Conservation (phyloP, 2,797 vertebrate genomes). For the Aselliscus stoliczkanus region DNA sequence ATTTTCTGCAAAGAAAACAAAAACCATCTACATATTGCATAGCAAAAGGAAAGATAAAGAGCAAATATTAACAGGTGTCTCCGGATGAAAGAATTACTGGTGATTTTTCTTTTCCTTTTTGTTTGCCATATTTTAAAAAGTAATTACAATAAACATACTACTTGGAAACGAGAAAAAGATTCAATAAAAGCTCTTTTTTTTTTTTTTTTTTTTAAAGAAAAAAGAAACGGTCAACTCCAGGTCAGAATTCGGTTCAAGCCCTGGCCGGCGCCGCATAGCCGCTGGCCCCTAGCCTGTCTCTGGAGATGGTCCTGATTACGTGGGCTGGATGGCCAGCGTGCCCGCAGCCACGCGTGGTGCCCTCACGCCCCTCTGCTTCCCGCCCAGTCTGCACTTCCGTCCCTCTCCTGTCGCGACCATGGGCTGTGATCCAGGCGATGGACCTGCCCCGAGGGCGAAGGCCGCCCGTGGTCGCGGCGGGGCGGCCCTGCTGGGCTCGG, state of each 20-base stretch:
- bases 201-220: background rate
- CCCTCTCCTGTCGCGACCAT: background rate
- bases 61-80: background rate
- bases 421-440: background rate
- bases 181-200: background rate
- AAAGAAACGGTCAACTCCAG: background rate
- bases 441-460: background rate
- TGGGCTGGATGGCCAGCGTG: background rate
- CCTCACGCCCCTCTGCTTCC: background rate
- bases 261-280: background rate
- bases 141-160: background rate
- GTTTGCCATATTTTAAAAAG: background rate
- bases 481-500: background rate
- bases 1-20: background rate
- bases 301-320: background rate
- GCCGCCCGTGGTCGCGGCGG: background rate
- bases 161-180: background rate
- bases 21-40: background rate
- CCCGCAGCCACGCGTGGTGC: background rate
- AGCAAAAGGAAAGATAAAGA: background rate
- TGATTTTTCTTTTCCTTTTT: background rate
- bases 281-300: background rate
- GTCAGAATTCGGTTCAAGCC: background rate
- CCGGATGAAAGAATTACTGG: background rate
- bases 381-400: background rate